Base-by-base conservation (phyloP, 2,888 invertebrate species). In the Apotomis turbidana region DNA sequence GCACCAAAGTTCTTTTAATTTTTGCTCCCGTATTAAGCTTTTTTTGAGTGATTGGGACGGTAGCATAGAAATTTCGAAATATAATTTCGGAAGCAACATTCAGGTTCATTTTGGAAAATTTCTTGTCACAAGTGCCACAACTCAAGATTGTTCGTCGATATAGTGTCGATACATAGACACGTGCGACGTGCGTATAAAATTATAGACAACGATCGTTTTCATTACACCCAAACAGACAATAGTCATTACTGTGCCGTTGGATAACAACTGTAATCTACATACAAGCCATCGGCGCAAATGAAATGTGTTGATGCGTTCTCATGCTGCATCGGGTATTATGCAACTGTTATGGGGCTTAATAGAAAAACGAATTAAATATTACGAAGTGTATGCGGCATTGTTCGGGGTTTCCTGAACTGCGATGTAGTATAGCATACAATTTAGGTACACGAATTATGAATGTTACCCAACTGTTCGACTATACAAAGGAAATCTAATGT, bases 251-350 rank as follows among this genome's bases (percentile, higher is more conserved):
- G 57, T 57, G 10, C 9, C 36, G 38, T 57, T 38, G 58, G 12
- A 27, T 36, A 58, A 58, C 58, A 58, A 58, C 58, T 58, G 58
- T 58, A 58, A 58, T 58, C 58, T 58, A 38, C 58, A 58, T 58
- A 58, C 27, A 58, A 57, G 36, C 57, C 15, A 15, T 15, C 57
- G 36, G 55, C 55, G 1, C 27, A 15, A 55, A 27, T 57, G 36
- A 57, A 57, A 57, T 57, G n/a, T 12, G 27, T 12, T 38, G 58
- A 38, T 58, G 57, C 57, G 58, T 58, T 58, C 58, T 58, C 58
- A 58, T 58, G 58, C 58, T 38, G 58, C 38, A 58, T 58, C 58
- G 58, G 38, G 38, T 6, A 12, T 58, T 58, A 58, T 36, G 58
- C 58, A 58, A 38, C 38, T 12, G 10, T 49, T 10, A 49, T 57